These are phyloP conservation scores for Simalia tracyae DNA, from an alignment of 2,797 vertebrate genomes.

Conservation along the genomic window DNA sequence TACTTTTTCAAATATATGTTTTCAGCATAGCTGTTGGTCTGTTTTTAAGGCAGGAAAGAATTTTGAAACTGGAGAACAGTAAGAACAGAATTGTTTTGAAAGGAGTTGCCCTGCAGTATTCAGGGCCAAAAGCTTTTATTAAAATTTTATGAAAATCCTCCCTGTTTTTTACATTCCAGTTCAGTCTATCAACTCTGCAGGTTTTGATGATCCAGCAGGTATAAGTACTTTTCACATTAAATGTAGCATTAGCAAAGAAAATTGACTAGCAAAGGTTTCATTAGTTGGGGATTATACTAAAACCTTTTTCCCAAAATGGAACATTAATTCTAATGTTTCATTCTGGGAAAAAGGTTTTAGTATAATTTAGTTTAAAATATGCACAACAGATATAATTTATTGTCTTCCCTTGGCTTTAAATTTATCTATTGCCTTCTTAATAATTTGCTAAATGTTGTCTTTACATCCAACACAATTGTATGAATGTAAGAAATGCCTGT, in stretches of 20 bases:
- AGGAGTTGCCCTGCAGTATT: conserved; percentile 61
- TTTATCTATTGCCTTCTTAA: conserved; percentile 54
- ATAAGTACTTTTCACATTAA: conserved; percentile 75
- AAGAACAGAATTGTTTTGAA: conserved; percentile 64
- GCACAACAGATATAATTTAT: conserved; percentile 70
- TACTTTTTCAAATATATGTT: conserved; percentile 41
- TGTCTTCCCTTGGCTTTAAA: conserved; percentile 59
- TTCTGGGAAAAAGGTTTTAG: too few species aligned
- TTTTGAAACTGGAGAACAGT: conserved; percentile 64
- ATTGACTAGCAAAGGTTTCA: conserved; percentile 85
- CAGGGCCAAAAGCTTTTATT: conserved; percentile 70
- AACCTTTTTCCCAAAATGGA: conserved; percentile 76
- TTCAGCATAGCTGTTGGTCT: conserved; percentile 55
- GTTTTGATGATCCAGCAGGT: conserved; percentile 77
- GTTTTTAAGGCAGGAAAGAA: conserved; percentile 58
- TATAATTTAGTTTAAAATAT: conserved; percentile 69
- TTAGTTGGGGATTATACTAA: conserved; percentile 92
- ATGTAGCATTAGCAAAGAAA: conserved; percentile 83
- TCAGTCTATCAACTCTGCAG: conserved; percentile 67
- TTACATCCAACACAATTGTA: conserved; percentile 41
- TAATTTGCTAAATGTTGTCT: conserved; percentile 49
- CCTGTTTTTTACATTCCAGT: conserved; percentile 68
- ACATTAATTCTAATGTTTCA: conserved; percentile 69
- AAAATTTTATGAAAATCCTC: conserved; percentile 72
- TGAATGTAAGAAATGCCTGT: conserved; percentile 20